phyloP scores from a whole-genome alignment of 2,797 vertebrate genomes.

The Cossypha polioptera region DNA sequence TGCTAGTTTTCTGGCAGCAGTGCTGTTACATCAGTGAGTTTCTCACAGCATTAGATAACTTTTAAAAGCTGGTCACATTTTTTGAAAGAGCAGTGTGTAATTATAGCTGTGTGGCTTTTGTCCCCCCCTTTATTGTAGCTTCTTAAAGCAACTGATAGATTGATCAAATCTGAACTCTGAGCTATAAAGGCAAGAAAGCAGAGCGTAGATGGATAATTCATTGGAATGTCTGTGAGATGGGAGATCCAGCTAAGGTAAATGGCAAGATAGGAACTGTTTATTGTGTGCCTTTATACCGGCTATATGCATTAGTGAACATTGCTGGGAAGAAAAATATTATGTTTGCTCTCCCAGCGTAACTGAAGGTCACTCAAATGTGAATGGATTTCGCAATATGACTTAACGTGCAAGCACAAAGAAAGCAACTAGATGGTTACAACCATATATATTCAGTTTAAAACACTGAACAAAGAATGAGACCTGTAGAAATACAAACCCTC shows the following conservation, averaged over 20 bases:
- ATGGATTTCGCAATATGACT: background rate
- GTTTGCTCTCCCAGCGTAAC: background rate
- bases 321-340: background rate
- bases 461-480: background rate
- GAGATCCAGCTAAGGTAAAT: background rate
- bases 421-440: background rate
- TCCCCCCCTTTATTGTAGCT: background rate
- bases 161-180: background rate
- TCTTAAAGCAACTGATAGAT: background rate
- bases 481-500: background rate
- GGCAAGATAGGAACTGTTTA: background rate
- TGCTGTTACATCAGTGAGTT: background rate
- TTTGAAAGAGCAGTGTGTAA: background rate
- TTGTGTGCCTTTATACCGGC: background rate
- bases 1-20: constrained; percentile 20
- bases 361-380: background rate
- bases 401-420: background rate
- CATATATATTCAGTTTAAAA: background rate
- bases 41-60: background rate
- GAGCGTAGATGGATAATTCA: background rate
- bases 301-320: background rate
- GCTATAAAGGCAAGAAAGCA: background rate
- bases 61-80: constrained; percentile 21
- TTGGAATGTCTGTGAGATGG: background rate
- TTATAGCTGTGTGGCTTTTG: background rate